These are phyloP conservation scores for Caenorhabditis uteleia DNA, from an alignment of 2,888 invertebrate genomes.

Conservation along the genomic window DNA sequence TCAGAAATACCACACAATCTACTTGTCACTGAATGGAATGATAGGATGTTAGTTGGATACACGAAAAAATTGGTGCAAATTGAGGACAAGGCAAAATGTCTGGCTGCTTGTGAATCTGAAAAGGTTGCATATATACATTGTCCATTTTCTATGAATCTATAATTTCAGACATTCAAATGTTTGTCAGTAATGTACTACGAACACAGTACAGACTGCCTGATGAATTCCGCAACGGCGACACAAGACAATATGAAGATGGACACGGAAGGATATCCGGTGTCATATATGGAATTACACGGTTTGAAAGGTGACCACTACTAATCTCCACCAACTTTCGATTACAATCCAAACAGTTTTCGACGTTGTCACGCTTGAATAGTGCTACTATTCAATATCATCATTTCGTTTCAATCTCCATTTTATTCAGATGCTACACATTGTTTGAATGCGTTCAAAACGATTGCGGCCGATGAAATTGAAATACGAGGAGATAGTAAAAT, in stretches of 20 bases:
- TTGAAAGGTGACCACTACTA: constrained; percentile 17
- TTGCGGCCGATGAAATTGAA: constrained; percentile 22
- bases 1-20: constrained; percentile 13
- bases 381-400: too few relatives aligned
- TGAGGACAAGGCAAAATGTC: constrained; percentile 32
- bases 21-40: constrained; percentile 19
- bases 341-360: too few relatives aligned
- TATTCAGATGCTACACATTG: constrained; percentile 23
- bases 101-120: constrained; percentile 32
- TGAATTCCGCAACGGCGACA: constrained; percentile 42
- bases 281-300: constrained; percentile 35
- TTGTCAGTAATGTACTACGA: constrained; percentile 43
- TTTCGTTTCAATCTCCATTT: neutral
- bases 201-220: constrained; percentile 39
- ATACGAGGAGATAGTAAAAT: constrained; percentile 27
- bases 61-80: constrained; percentile 31
- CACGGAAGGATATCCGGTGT: constrained; percentile 36
- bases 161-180: constrained; percentile 33
- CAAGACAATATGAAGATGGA: constrained; percentile 22
- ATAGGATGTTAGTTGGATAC: constrained; percentile 30
- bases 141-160: neutral
- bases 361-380: too few relatives aligned
- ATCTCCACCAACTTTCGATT: too few relatives aligned
- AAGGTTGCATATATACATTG: constrained; percentile 5
- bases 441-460: constrained; percentile 22